Base-by-base conservation (phyloP, 2,888 invertebrate genomes). In the Drosophila monieri region DNA sequence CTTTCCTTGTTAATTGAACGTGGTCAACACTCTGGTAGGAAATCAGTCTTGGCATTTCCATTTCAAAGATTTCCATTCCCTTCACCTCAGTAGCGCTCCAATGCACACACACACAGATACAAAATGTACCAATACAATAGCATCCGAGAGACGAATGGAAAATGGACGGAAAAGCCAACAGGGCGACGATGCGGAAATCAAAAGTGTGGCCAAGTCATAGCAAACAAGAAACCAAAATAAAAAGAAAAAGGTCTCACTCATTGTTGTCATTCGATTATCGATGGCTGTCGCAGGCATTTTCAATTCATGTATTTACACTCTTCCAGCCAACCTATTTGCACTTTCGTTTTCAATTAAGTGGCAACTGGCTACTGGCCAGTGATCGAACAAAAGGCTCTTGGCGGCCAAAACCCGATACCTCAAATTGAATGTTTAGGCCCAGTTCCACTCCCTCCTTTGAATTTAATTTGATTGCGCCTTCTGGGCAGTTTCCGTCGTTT, bases 321-420 rank as follows among this genome's bases (percentile, higher is more conserved):
- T 55, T 69, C 30, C 55, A 32, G 55, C 60, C 61, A 52, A 53
- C 57, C 51, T 43, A 30, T 53, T 68, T 78, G 78, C 80, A 83
- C 85, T 85, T 85, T 85, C 88, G 74, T 83, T 85, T 85, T 85
- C 84, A 85, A 83, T 85, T 76, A 76, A 72, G 72, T 61, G 59
- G 49, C 30, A 9, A 18, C 39, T 15, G 56, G 73, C 62, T 54
- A 68, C 15, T 15, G 56, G 73, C 62, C 49, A 74, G 43, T 37
- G 51, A 39, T 23, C 41, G 15, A 25, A 65, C 43, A 53, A 69
- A 62, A 14, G 25, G 21, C 53, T 47, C 15, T 27, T 35, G 30
- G 30, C 32, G 15, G 12, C 14, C 43, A 52, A 59, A 41, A 52
- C 54, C 39, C n/a, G 56, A 47, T 43, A 39, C 21, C 37, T 68